Percentiles rank a stretch among this genome's conserved stretches.
Evolutionary conservation across 1,140 invertebrate species (phyloP).

Genomic region (Sipha flava): DNA sequence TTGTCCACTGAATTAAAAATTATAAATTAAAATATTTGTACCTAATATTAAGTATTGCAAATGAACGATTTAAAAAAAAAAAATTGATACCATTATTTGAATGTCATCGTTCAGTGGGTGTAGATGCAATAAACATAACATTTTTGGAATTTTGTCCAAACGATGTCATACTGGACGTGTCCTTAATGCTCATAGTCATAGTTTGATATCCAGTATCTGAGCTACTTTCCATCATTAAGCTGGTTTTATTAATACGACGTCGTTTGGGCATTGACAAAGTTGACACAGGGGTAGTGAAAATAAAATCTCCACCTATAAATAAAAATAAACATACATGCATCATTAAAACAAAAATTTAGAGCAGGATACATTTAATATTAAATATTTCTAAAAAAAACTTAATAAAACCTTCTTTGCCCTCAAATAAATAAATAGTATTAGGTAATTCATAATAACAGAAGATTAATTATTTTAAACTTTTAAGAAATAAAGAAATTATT

Average conservation of each 20-base stretch:
- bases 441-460: too few species aligned
- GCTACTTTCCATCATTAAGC: conserved; percentile 8
- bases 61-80: not conserved
- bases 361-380: too few species aligned
- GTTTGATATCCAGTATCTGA: conserved; percentile 24
- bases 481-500: too few species aligned
- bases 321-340: not conserved
- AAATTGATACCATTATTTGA: not conserved
- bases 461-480: too few species aligned
- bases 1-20: not conserved
- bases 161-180: conserved; percentile 8
- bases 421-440: too few species aligned
- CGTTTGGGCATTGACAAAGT: conserved; percentile 18
- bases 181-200: conserved; percentile 14
- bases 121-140: conserved; percentile 15
- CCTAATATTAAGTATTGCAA: not conserved
- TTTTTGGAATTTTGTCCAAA: conserved; percentile 4
- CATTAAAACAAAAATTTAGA: too few species aligned
- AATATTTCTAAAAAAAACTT: too few species aligned
- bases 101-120: not conserved
- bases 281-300: not conserved
- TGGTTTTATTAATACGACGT: conserved; percentile 1
- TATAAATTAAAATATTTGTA: too few species aligned
- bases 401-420: too few species aligned
- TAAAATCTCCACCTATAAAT: not conserved